Evolutionary conservation across 2,888 invertebrate genomes (phyloP).

Genomic region (Ichneumon xanthorius): DNA sequence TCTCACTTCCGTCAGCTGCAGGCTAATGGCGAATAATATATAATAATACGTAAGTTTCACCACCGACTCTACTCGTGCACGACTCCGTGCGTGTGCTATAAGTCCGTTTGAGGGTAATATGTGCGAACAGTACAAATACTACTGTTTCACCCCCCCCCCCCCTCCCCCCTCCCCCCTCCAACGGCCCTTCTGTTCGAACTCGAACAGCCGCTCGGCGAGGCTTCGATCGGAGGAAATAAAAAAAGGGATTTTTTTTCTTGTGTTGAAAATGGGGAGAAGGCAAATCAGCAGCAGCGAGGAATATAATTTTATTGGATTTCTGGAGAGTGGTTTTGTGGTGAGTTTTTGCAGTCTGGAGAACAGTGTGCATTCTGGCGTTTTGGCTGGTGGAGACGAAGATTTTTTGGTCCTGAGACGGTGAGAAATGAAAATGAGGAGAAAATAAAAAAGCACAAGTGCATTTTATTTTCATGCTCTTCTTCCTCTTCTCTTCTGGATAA

Average conservation of each 20-base stretch:
- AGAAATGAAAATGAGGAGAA: too few species aligned
- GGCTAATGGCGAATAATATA: conserved; percentile 81
- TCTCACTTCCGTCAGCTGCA: conserved; percentile 83
- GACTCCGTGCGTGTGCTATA: neutral
- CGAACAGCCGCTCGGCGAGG: too few species aligned
- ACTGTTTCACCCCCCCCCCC: neutral
- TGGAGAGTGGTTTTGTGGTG: too few species aligned
- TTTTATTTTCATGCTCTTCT: too few species aligned
- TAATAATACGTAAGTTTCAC: conserved; percentile 53
- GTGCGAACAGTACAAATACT: neutral
- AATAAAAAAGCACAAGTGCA: too few species aligned
- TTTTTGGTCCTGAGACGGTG: neutral
- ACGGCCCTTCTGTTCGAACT: neutral
- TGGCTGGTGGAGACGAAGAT: neutral
- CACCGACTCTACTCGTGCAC: neutral
- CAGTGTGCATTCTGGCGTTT: too few species aligned
- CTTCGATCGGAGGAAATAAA: too few species aligned
- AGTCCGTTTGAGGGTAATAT: neutral
- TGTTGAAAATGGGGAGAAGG: neutral
- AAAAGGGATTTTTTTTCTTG: neutral
- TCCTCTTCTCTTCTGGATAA: too few species aligned
- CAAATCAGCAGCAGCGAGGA: neutral
- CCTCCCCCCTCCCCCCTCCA: neutral
- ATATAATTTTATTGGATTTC: neutral
- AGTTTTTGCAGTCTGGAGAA: too few species aligned